Evolutionary conservation across 2,113 vertebrate species (phyloP).

Genomic region (Vulpes ferrilata): DNA sequence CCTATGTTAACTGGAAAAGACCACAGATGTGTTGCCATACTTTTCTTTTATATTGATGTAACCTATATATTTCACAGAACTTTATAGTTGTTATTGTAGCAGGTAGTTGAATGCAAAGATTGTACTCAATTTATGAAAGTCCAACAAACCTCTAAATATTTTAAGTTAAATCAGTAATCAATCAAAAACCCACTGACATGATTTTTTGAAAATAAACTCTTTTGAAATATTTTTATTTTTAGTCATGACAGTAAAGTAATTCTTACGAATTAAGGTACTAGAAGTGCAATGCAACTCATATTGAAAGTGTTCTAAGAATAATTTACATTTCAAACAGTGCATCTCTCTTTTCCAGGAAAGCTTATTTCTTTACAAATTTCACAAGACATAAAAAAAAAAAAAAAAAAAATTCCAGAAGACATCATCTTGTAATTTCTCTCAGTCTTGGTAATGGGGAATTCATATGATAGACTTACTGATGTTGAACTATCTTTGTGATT

Average conservation of each 20-base stretch:
- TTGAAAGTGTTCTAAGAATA: constrained; percentile 98
- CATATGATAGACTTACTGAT: not conserved
- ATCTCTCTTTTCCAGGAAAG: constrained; percentile 79
- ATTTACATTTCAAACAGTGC: constrained; percentile 99
- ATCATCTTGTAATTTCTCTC: not conserved
- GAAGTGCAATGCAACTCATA: constrained; percentile 94
- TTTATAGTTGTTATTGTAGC: constrained; percentile 87
- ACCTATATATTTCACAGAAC: constrained; percentile 74
- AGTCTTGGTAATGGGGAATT: not conserved
- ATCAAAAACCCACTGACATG: constrained; percentile 88
- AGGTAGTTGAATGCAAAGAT: constrained; percentile 89
- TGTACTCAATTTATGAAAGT: constrained; percentile 90
- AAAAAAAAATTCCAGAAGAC: too few species aligned
- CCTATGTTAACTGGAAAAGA: constrained; percentile 86
- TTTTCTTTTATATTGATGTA: constrained; percentile 72
- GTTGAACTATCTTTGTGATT: not conserved
- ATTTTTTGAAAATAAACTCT: constrained; percentile 85
- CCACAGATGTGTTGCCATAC: constrained; percentile 73
- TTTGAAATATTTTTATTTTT: constrained; percentile 86
- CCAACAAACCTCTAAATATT: constrained; percentile 86
- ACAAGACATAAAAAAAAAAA: too few species aligned
- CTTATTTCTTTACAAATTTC: not conserved
- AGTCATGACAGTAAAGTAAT: constrained; percentile 96
- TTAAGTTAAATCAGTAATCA: constrained; percentile 86
- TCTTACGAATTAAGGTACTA: constrained; percentile 98